Conservation (phyloP, 2,797 vertebrate genomes). For the Cossypha heuglini region DNA sequence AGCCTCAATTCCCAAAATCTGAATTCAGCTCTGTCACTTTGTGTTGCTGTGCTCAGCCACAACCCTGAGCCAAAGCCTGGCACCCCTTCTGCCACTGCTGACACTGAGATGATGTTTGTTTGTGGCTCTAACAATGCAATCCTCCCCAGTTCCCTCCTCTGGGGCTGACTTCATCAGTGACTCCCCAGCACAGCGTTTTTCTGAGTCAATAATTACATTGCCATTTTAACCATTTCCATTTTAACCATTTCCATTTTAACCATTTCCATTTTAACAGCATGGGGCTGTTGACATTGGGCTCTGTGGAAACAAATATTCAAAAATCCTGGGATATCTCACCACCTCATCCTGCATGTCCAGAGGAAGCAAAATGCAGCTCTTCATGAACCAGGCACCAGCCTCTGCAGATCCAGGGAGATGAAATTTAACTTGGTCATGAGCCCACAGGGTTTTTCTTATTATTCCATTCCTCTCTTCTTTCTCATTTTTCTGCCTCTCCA, state of each 20-base stretch:
- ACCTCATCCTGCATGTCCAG: rapidly evolving
- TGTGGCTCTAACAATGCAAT: not conserved
- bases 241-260: not conserved
- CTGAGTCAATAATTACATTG: not conserved
- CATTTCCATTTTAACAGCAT: not conserved
- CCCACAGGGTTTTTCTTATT: not conserved
- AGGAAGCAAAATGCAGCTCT: not conserved
- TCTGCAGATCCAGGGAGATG: not conserved
- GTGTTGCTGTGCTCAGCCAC: not conserved
- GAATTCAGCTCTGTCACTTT: not conserved
- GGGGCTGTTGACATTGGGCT: not conserved
- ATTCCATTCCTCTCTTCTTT: not conserved
- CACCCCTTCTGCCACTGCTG: not conserved
- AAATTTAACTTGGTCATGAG: not conserved
- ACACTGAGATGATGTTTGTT: not conserved
- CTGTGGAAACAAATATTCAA: not conserved
- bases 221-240: not conserved
- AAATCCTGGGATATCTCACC: rapidly evolving
- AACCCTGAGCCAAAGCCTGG: not conserved
- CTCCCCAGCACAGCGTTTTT: not conserved
- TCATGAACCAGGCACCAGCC: not conserved
- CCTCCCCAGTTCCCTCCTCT: not conserved
- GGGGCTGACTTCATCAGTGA: not conserved
- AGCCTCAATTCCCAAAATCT: not conserved
- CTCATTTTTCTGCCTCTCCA: not conserved